Base-by-base conservation (phyloP, 2,888 invertebrate species). In the Hydroisotoma schaefferi region DNA sequence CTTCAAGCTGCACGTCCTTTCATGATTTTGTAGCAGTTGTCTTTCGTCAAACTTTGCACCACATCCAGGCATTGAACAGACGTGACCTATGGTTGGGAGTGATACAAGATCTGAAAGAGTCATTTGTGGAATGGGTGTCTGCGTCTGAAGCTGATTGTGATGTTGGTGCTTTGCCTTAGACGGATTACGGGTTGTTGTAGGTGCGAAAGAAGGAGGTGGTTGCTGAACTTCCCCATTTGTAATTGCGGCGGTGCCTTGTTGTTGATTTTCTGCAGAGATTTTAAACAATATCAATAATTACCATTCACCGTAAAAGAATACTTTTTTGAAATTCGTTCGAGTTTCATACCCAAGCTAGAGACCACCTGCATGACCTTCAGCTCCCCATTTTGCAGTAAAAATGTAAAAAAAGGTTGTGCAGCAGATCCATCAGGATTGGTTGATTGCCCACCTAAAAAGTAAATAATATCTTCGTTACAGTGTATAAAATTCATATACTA, bases 61-160 rank as follows among this genome's bases (percentile, higher is more conserved):
- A 33, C 64, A 64, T 22, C 64, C 64, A 1, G 64, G 64, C 8
- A 57, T 64, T 43, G 64, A 64, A 55, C 64, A 64, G 57, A 57
- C 57, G 57, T 54, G 55, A 49, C 59, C 51, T 54, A 43, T 43
- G 18, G 12, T 8, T 10, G 33, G 8, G 15, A 15, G 15, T 10
- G 33, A 33, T 10, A 43, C 18, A 15, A 43, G 18, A 20, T 43
- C 43, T 18, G 43, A 43, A 43, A 43, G 43, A 18, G 8, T 43
- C 43, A 43, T n/a, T 43, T 43, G 43, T 6, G 33, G 33, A 33
- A 33, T 33, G 8, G 33, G 33, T 33, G 33, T 15, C 8, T 8
- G 33, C 8, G 33, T 33, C 8, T 33, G 33, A 33, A 10, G 8
- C 15, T 33, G 33, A 33, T 8, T 8, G 8, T 33, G 33, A 8